Conservation (phyloP, 2,113 vertebrate genomes). For the Trinectes maculatus region DNA sequence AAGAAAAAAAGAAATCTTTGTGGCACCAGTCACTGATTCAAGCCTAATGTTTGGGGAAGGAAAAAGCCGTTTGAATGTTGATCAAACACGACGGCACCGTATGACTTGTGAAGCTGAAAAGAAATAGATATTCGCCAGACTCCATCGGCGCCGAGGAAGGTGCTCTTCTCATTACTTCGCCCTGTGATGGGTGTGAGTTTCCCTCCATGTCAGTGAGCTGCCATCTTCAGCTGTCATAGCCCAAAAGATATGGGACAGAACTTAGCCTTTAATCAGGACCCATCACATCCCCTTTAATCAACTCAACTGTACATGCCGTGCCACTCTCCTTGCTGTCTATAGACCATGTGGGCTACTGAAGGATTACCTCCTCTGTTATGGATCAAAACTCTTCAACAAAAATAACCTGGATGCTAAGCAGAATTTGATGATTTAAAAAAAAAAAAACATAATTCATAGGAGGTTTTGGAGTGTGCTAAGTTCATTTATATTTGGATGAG, state of each 20-base stretch:
- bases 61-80: slow-evolving; percentile 70
- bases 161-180: slow-evolving; percentile 72
- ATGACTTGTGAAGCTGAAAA: slow-evolving; percentile 53
- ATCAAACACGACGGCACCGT: slow-evolving; percentile 70
- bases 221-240: slow-evolving; percentile 77
- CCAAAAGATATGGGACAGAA: slow-evolving; percentile 76
- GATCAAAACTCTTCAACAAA: slow-evolving; percentile 48
- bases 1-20: slow-evolving; percentile 39
- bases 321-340: slow-evolving; percentile 58
- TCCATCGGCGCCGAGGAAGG: slow-evolving; percentile 58
- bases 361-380: slow-evolving; percentile 43
- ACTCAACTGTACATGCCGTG: slow-evolving; percentile 58
- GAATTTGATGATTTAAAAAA: neutral
- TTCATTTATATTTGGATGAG: slow-evolving; percentile 12
- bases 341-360: slow-evolving; percentile 51
- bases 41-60: slow-evolving; percentile 59
- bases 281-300: slow-evolving; percentile 72
- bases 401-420: slow-evolving; percentile 32
- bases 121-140: slow-evolving; percentile 61
- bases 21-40: slow-evolving; percentile 69
- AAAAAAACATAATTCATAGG: slow-evolving; percentile 23
- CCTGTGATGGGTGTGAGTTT: slow-evolving; percentile 56
- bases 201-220: slow-evolving; percentile 69
- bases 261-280: slow-evolving; percentile 77
- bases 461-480: slow-evolving; percentile 28